Percentiles rank a stretch among this genome's conserved stretches.
These are phyloP conservation scores for Parapristionchus giblindavisi DNA, from an alignment of 2,888 invertebrate genomes.

Conservation along the genomic window DNA sequence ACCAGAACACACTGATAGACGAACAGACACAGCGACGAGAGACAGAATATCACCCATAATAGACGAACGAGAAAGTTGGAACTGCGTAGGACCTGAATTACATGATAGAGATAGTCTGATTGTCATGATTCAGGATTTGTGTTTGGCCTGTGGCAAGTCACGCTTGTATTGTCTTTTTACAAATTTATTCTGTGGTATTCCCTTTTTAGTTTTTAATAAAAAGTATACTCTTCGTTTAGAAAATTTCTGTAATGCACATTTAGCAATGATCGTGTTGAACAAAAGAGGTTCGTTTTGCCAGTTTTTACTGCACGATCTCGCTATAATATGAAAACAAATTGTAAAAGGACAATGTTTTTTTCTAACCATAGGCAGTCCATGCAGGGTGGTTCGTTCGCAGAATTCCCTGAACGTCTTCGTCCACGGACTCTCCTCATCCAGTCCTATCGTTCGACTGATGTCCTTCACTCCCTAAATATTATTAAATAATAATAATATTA, in stretches of 20 bases:
- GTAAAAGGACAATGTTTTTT: too few relatives aligned
- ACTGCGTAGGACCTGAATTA: conserved; percentile 37
- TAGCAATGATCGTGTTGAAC: too few relatives aligned
- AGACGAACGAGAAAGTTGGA: conserved; percentile 30
- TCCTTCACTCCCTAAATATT: conserved; percentile 31
- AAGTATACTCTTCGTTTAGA: too few relatives aligned
- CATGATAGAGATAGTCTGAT: neutral
- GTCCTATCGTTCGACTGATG: neutral
- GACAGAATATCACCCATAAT: conserved; percentile 40
- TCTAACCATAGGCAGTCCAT: conserved; percentile 52
- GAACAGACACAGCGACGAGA: conserved; percentile 40
- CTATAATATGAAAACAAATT: too few relatives aligned
- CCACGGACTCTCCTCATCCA: conserved; percentile 21
- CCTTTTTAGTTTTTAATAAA: too few relatives aligned
- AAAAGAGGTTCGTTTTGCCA: too few relatives aligned
- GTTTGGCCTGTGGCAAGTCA: too few relatives aligned
- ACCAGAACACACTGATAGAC: conserved; percentile 52
- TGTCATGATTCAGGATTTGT: too few relatives aligned
- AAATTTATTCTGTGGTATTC: too few relatives aligned
- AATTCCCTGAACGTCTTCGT: conserved; percentile 42
- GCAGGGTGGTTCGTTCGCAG: conserved; percentile 49
- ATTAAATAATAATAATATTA: neutral
- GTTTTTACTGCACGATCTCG: too few relatives aligned
- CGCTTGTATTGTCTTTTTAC: neutral
- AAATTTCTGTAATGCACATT: too few relatives aligned